Conservation (phyloP, 2,888 invertebrate genomes). For the Trichogramma dendrolimi region DNA sequence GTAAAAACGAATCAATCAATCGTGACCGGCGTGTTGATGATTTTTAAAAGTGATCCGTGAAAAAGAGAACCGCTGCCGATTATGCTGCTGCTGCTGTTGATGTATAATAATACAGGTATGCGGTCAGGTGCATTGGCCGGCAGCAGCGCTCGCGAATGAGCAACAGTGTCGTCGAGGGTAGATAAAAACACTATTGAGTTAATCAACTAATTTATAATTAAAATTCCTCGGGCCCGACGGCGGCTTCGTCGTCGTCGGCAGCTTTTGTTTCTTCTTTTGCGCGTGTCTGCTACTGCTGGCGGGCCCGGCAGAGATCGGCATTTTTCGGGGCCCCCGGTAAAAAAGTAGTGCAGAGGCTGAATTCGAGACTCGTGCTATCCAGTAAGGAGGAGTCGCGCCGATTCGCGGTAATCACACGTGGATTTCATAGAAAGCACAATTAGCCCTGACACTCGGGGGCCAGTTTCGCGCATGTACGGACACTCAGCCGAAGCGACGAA, state of each 20-base stretch:
- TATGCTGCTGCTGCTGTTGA: constrained; percentile 14
- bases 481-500: too few species aligned
- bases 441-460: too few species aligned
- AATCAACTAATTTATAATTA: constrained; percentile 55
- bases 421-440: constrained; percentile 49
- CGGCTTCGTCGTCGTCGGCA: constrained; percentile 23
- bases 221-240: constrained; percentile 46
- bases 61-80: constrained; percentile 13
- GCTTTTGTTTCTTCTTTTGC: constrained; percentile 22
- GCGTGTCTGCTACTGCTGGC: constrained; percentile 10
- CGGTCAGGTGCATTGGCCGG: constrained; percentile 26
- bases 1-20: constrained; percentile 27
- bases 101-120: constrained; percentile 25
- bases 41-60: constrained; percentile 6
- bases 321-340: too few species aligned
- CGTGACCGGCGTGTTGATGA: constrained; percentile 23
- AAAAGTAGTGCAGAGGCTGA: too few species aligned
- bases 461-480: too few species aligned
- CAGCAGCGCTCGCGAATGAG: background rate
- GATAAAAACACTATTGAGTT: constrained; percentile 53
- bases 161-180: constrained; percentile 19
- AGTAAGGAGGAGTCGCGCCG: constrained; percentile 39
- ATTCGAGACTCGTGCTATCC: too few species aligned
- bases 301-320: constrained; percentile 6
- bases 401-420: constrained; percentile 48